A percentile compares a stretch with the other conserved stretches of the same genome.
Conservation (phyloP, 2,888 invertebrate species). For the Hydroisotoma schaefferi region DNA sequence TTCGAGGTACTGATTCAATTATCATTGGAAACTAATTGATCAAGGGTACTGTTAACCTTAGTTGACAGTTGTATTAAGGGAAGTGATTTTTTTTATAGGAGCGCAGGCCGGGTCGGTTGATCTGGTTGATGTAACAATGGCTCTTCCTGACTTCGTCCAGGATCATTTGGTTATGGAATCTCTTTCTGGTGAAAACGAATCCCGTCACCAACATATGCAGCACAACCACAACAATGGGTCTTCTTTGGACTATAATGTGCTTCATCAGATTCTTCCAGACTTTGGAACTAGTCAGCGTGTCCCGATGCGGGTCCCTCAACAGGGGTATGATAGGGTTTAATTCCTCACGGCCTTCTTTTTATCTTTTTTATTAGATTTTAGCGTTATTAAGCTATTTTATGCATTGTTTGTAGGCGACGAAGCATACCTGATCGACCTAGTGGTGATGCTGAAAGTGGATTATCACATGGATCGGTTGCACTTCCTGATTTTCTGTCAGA, state of each 20-base stretch:
- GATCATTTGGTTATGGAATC: conserved; percentile 76
- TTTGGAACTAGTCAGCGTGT: conserved; percentile 32
- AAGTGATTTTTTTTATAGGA: conserved; percentile 12
- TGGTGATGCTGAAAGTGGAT: background rate
- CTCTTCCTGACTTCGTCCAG: conserved; percentile 82
- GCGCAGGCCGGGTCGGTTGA: conserved; percentile 37
- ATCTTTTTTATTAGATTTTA: background rate
- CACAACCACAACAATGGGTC: conserved; percentile 11
- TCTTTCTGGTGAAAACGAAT: conserved; percentile 15
- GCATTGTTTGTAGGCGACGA: background rate
- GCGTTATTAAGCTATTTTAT: background rate
- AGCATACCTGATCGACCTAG: background rate
- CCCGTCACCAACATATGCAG: background rate
- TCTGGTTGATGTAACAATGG: conserved; percentile 44
- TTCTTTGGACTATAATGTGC: conserved; percentile 30
- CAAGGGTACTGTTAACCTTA: background rate
- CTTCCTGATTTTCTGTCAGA: conserved; percentile 70
- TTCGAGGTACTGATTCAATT: conserved; percentile 24
- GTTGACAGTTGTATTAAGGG: background rate
- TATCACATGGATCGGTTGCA: conserved; percentile 21
- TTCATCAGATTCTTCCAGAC: conserved; percentile 37
- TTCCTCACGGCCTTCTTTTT: background rate
- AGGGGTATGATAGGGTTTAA: background rate
- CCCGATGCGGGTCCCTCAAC: background rate
- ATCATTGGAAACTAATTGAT: background rate